These are phyloP conservation scores for Scaptomyza polygonia DNA, from an alignment of 2,888 invertebrate species.

Conservation along the genomic window DNA sequence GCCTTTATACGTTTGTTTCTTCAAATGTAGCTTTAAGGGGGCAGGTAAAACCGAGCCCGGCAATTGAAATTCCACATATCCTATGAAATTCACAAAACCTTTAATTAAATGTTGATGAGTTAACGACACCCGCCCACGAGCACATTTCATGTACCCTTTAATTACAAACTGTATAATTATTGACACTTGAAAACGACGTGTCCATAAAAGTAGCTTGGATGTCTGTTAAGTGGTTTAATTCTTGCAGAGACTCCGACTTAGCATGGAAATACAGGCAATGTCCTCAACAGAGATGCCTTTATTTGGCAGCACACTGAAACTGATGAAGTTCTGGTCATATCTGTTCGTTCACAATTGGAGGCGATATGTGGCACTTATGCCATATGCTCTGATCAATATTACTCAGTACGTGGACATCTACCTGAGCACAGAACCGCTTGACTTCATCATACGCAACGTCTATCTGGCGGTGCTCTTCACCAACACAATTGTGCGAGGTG, in stretches of 20 bases:
- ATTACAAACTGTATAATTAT: conserved; percentile 51
- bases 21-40: neutral
- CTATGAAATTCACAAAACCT: conserved; percentile 37
- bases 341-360: conserved; percentile 79
- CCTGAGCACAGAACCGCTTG: conserved; percentile 67
- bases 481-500: conserved; percentile 66
- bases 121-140: conserved; percentile 28
- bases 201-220: conserved; percentile 39
- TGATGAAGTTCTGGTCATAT: conserved; percentile 80
- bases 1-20: neutral
- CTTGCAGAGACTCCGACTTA: neutral
- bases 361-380: conserved; percentile 73
- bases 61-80: neutral
- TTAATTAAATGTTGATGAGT: conserved; percentile 36
- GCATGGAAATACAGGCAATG: conserved; percentile 51
- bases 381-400: conserved; percentile 60
- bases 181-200: conserved; percentile 9
- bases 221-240: conserved; percentile 10
- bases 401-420: conserved; percentile 77
- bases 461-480: conserved; percentile 76
- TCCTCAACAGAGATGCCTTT: conserved; percentile 72
- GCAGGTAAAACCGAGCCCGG: neutral
- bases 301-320: conserved; percentile 63
- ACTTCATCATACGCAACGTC: conserved; percentile 73
- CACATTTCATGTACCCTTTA: conserved; percentile 42